A percentile compares a stretch with the other conserved stretches of the same genome.
Conservation (phyloP, 2,797 vertebrate genomes). For the Chromis chromis region DNA sequence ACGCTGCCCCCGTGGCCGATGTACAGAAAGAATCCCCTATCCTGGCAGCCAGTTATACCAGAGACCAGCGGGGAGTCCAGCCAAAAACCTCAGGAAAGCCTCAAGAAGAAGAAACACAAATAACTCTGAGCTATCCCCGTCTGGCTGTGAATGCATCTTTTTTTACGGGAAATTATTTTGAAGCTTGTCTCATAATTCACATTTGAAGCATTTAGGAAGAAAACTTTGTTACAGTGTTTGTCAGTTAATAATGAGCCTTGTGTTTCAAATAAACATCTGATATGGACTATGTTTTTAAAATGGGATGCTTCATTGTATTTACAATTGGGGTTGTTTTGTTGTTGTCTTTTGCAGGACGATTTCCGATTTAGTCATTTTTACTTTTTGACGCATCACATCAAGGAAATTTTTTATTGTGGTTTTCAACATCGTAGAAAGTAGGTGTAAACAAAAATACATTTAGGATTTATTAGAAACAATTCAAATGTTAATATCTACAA, state of each 20-base stretch:
- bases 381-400: not conserved
- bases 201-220: conserved; percentile 30
- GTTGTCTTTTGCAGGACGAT: too few relatives aligned
- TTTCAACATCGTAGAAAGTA: not conserved
- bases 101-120: conserved; percentile 89
- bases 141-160: conserved; percentile 40
- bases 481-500: conserved; percentile 61
- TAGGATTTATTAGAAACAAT: conserved; percentile 58
- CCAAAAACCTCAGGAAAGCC: conserved; percentile 90
- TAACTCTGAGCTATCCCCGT: conserved; percentile 54
- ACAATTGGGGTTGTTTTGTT: not conserved
- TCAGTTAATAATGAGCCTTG: conserved; percentile 23
- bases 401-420: conserved; percentile 12
- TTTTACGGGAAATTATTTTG: conserved; percentile 41
- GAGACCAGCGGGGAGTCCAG: conserved; percentile 84
- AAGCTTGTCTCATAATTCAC: conserved; percentile 16
- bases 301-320: conserved; percentile 8
- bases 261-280: conserved; percentile 47
- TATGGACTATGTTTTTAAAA: conserved; percentile 36
- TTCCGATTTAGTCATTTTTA: too few relatives aligned
- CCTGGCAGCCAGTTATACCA: conserved; percentile 91
- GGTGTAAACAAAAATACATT: not conserved
- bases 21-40: conserved; percentile 92
- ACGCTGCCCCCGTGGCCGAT: conserved; percentile 98
- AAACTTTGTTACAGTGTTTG: conserved; percentile 48